These are phyloP conservation scores for Anseranas semipalmata DNA, from an alignment of 2,113 vertebrate genomes.

Conservation along the genomic window DNA sequence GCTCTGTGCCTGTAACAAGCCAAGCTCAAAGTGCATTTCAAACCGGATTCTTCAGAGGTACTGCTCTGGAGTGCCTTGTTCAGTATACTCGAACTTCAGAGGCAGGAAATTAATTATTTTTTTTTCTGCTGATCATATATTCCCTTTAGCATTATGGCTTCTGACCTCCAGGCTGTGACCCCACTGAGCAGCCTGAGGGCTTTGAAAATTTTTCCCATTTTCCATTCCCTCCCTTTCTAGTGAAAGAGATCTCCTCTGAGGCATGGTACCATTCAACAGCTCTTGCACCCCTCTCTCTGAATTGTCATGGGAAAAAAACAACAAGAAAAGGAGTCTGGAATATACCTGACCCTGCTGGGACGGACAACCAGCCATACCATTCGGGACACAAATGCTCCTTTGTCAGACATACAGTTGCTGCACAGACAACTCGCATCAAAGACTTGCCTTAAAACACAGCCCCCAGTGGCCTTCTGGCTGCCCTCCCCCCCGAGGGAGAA, in stretches of 20 bases:
- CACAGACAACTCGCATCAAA: neutral
- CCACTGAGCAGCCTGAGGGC: neutral
- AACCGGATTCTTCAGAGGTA: slow-evolving; percentile 31
- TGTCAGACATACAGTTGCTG: neutral
- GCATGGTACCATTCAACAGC: neutral
- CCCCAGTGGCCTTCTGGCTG: neutral
- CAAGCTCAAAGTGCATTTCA: slow-evolving; percentile 55
- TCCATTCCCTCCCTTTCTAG: neutral
- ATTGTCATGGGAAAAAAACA: neutral
- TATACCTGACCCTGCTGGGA: neutral
- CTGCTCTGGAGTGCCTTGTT: slow-evolving; percentile 31
- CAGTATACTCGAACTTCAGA: slow-evolving; percentile 20
- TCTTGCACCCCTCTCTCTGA: neutral
- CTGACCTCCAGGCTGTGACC: slow-evolving; percentile 30
- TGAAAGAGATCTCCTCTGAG: neutral
- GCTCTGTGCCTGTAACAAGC: slow-evolving; percentile 41
- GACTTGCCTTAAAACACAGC: neutral
- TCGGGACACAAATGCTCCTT: neutral
- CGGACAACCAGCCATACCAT: neutral
- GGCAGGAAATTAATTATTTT: slow-evolving; percentile 21
- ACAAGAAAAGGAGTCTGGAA: neutral
- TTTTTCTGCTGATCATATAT: slow-evolving; percentile 30
- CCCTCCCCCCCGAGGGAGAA: neutral
- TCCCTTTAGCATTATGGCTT: slow-evolving; percentile 31
- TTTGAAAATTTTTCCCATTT: slow-evolving; percentile 31